Evolutionary conservation across 2,888 invertebrate genomes (phyloP), one percentile per base, ranked within the genome.

Genomic region (Stictocephala bisonia): DNA sequence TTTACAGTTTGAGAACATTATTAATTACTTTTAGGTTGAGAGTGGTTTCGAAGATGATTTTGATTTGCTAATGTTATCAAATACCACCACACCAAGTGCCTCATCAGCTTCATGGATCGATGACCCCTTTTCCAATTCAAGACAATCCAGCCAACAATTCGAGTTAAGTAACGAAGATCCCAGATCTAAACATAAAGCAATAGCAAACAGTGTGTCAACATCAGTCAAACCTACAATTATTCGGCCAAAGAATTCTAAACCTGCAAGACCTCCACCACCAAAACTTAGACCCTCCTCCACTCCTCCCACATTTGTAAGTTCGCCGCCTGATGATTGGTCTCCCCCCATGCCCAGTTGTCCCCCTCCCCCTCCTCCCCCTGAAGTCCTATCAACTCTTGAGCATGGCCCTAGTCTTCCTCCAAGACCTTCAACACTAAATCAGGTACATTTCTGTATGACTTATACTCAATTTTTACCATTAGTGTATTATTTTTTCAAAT

Each of bases 1-100:
- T n/a, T n/a, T n/a, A n/a, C n/a, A n/a, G n/a, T n/a, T n/a, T n/a
- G n/a, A n/a, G n/a, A n/a, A n/a, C n/a, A n/a, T n/a, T n/a, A n/a
- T n/a, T n/a, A n/a, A n/a, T n/a, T n/a, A n/a, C 87, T 69, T 27
- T 7, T 90, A 91, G 81, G 89, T 90, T 50, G 92, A 92, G 82
- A 92, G 92, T 84, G 92, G 93, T 2, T 94, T 94, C 82, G 94
- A 94, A 83, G 94, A 93, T 85, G 93, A 94, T 82, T 93, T 92
- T 82, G 92, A 93, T 81, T 85, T 90, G 53, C 89, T 90, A 79
- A 85, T 90, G 3, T 84, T 84, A 9, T 78, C 78, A 11, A 71
- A 71, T 6, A 56, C 76, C 15, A 76, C 79, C 2, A 76, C 78
- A 18, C 78, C 77, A 18, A 44, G 29, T 3, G 41, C 40, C 13